phyloP scores from a whole-genome alignment of 2,797 vertebrate species.

The Xyrichtys novacula region DNA sequence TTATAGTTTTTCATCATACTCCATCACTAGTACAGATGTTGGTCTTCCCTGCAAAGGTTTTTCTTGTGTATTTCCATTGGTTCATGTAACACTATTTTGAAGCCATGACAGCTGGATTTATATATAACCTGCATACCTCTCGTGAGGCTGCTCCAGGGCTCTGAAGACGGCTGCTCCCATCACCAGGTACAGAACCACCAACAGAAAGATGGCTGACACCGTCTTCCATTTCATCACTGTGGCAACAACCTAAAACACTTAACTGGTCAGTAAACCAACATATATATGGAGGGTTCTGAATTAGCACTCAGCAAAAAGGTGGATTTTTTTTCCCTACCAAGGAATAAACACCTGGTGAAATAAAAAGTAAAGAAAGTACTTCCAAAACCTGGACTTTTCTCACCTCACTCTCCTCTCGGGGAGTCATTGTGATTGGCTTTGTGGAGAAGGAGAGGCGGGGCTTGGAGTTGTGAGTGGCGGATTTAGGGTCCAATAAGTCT shows the following conservation, averaged over 20 bases:
- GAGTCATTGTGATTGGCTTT: conserved; percentile 90
- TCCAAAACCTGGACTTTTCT: conserved; percentile 36
- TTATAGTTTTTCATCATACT: background rate
- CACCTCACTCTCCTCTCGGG: conserved; percentile 90
- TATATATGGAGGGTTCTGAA: background rate
- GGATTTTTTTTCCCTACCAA: background rate
- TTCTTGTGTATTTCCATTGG: background rate
- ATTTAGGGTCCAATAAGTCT: conserved; percentile 97
- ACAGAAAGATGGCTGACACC: conserved; percentile 93
- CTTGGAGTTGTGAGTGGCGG: conserved; percentile 95
- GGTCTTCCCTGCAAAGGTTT: background rate
- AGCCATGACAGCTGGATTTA: background rate
- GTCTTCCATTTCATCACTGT: conserved; percentile 99
- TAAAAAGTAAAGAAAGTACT: background rate
- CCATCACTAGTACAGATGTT: background rate
- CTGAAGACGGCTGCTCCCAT: conserved; percentile 96
- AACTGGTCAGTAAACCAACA: conserved; percentile 48
- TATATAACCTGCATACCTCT: conserved; percentile 80
- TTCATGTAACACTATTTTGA: background rate
- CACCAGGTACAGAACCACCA: conserved; percentile 96
- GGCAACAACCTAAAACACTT: conserved; percentile 82
- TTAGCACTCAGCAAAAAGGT: background rate
- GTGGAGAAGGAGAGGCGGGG: conserved; percentile 96
- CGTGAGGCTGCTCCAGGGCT: conserved; percentile 94
- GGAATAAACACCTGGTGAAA: background rate